Evolutionary conservation across 2,888 invertebrate species (phyloP).

Genomic region (Trypoxylon attenuatum): DNA sequence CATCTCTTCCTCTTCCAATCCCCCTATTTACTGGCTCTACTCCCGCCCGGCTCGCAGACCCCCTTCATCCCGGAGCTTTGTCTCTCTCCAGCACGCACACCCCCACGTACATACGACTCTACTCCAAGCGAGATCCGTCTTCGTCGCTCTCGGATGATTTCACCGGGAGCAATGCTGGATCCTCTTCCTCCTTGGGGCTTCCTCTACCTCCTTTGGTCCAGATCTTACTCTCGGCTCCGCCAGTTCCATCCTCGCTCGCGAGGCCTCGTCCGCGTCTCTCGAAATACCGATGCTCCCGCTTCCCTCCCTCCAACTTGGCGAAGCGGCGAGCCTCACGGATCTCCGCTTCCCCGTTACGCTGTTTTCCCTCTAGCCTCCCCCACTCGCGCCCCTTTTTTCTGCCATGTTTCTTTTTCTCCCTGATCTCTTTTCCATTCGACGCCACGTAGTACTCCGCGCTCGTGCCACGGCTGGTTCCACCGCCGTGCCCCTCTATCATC

Average conservation of each 20-base stretch:
- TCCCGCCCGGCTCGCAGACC: slow-evolving; percentile 11
- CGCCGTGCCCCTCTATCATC: background rate
- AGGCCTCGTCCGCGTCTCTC: slow-evolving; percentile 37
- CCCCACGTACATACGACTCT: too few relatives aligned
- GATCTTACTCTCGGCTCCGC: slow-evolving; percentile 15
- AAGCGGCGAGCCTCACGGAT: too few relatives aligned
- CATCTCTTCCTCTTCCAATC: slow-evolving; percentile 40
- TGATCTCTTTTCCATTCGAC: slow-evolving; percentile 41
- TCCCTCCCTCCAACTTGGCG: slow-evolving; percentile 23
- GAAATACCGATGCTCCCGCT: slow-evolving; percentile 50
- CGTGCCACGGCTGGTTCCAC: background rate
- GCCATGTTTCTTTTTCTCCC: slow-evolving; percentile 47
- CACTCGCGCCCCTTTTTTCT: slow-evolving; percentile 12
- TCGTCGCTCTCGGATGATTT: too few relatives aligned
- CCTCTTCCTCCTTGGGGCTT: slow-evolving; percentile 15
- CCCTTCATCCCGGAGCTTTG: too few relatives aligned
- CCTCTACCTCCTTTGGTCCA: slow-evolving; percentile 9
- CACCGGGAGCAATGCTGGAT: slow-evolving; percentile 8
- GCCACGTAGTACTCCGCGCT: slow-evolving; percentile 30
- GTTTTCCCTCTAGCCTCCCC: slow-evolving; percentile 17
- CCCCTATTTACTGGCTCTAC: slow-evolving; percentile 49
- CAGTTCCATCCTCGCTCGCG: slow-evolving; percentile 18
- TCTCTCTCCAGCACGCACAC: background rate
- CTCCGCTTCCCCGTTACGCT: slow-evolving; percentile 21
- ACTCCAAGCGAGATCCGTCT: too few relatives aligned